Conservation (phyloP, 1,140 invertebrate genomes). For the Copidosoma floridanum region DNA sequence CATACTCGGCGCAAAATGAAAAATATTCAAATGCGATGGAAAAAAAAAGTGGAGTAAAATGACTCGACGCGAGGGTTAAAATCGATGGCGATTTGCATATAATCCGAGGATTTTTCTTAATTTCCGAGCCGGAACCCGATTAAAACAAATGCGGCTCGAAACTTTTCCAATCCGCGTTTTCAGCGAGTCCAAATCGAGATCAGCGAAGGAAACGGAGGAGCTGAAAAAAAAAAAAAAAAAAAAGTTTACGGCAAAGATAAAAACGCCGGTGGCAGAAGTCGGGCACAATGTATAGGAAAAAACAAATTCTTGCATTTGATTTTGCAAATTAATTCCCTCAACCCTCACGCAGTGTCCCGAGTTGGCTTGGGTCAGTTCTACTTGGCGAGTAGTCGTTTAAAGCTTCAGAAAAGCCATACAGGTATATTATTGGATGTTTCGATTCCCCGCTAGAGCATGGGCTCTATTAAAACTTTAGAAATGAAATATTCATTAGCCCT, state of each 20-base stretch:
- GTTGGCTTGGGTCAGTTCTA: conserved; percentile 14
- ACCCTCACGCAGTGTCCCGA: no score
- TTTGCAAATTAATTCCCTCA: conserved; percentile 14
- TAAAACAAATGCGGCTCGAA: no score
- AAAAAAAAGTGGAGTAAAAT: background rate
- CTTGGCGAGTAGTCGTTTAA: conserved; percentile 21
- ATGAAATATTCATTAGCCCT: conserved; percentile 24
- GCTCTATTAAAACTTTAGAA: conserved; percentile 19
- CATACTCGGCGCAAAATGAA: no score
- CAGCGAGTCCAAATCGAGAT: conserved; percentile 11
- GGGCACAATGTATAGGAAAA: conserved; percentile 3
- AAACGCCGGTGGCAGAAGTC: background rate
- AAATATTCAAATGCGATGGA: no score
- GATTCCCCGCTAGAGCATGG: background rate
- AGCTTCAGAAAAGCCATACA: conserved; percentile 21
- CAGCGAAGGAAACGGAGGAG: background rate
- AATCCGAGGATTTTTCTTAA: no score
- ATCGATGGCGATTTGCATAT: no score
- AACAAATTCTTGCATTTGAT: conserved; percentile 9
- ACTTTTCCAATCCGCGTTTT: no score
- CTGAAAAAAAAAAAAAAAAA: background rate
- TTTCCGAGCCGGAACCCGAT: no score
- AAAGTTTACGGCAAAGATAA: background rate
- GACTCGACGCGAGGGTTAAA: background rate
- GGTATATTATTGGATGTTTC: no score